These are phyloP conservation scores for Sebastolobus altivelis DNA, from an alignment of 2,797 vertebrate genomes.

Conservation along the genomic window DNA sequence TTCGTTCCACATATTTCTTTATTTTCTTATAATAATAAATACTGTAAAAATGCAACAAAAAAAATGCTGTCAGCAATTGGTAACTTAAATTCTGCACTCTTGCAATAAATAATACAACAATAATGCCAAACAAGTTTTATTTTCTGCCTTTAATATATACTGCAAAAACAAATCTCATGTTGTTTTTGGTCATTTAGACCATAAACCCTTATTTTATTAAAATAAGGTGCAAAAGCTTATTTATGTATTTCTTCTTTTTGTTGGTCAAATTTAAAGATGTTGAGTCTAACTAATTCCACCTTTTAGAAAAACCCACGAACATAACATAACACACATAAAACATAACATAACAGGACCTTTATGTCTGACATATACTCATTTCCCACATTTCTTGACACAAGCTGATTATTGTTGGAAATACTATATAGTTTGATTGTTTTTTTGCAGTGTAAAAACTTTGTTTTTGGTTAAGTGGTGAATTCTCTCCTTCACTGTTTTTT, in stretches of 20 bases:
- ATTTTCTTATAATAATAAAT: neutral
- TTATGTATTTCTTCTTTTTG: too few species aligned
- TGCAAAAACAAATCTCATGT: neutral
- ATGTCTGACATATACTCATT: too few species aligned
- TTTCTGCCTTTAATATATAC: neutral
- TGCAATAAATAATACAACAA: neutral
- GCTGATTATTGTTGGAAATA: neutral
- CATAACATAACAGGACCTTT: neutral
- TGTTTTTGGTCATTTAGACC: neutral
- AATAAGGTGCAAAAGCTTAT: neutral
- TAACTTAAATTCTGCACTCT: neutral
- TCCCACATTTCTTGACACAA: neutral
- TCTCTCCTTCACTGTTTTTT: neutral
- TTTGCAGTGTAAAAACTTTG: neutral
- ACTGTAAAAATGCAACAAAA: rapidly evolving
- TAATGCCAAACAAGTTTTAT: neutral
- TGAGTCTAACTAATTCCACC: neutral
- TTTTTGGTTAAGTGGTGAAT: slow-evolving; percentile 8
- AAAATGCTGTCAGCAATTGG: neutral
- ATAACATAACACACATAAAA: neutral
- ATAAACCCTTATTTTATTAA: neutral
- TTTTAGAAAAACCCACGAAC: neutral
- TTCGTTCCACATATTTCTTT: neutral
- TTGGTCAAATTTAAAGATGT: neutral
- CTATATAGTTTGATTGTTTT: neutral